These are phyloP conservation scores for Ceramica pisi DNA, from an alignment of 2,888 invertebrate species.

Conservation along the genomic window DNA sequence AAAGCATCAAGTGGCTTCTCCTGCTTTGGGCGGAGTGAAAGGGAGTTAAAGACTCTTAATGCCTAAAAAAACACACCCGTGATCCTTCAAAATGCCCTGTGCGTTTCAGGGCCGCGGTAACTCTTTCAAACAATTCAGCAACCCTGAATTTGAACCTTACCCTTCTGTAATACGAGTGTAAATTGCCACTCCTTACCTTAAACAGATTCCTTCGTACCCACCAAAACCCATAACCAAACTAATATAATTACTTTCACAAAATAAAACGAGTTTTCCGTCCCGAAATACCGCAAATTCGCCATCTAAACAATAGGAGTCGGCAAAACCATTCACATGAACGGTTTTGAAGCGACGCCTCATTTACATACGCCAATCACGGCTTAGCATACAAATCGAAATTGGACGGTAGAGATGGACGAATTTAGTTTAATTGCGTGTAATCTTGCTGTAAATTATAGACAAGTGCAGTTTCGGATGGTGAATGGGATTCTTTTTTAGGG, in stretches of 20 bases:
- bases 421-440: conserved; percentile 68
- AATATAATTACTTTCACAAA: conserved; percentile 39
- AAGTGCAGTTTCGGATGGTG: conserved; percentile 23
- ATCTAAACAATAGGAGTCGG: conserved; percentile 57
- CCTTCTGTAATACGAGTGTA: neutral
- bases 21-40: too few species aligned
- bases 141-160: neutral
- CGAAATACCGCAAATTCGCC: conserved; percentile 42
- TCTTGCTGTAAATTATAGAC: conserved; percentile 57
- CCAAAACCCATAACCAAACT: conserved; percentile 27
- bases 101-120: too few species aligned
- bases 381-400: conserved; percentile 70
- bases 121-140: too few species aligned
- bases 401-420: conserved; percentile 59
- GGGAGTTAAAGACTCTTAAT: too few species aligned
- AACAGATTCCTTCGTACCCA: neutral
- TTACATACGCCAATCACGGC: conserved; percentile 69
- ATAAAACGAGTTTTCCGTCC: conserved; percentile 42
- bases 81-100: too few species aligned
- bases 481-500: conserved; percentile 2
- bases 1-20: too few species aligned
- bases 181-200: neutral
- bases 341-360: conserved; percentile 58
- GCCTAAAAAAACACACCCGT: too few species aligned
- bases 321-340: conserved; percentile 59